A percentile compares a stretch with the other conserved stretches of the same genome.
Evolutionary conservation across 2,888 invertebrate species (phyloP).

Genomic region (Eupithecia subumbrata): DNA sequence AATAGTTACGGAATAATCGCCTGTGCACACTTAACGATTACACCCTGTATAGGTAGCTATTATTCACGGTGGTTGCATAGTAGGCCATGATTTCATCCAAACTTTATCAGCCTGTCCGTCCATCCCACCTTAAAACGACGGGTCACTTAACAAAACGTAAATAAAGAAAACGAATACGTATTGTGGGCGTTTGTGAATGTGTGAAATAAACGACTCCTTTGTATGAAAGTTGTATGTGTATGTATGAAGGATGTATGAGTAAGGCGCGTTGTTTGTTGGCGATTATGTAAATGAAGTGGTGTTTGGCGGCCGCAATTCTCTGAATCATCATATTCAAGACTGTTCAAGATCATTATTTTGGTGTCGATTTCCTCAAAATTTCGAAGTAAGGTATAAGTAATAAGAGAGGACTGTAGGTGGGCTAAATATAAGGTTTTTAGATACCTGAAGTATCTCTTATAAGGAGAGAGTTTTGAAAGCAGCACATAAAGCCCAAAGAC

Average conservation of each 20-base stretch:
- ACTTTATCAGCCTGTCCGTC: neutral
- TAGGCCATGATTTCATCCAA: neutral
- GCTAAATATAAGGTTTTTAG: neutral
- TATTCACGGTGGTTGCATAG: too few relatives aligned
- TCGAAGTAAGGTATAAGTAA: too few relatives aligned
- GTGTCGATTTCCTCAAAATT: constrained; percentile 1
- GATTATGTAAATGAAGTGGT: constrained; percentile 33
- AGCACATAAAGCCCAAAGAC: too few relatives aligned
- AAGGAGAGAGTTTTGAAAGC: too few relatives aligned
- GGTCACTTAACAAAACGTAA: neutral
- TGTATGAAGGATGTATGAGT: constrained; percentile 17
- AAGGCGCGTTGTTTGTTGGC: constrained; percentile 24
- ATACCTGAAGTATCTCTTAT: neutral
- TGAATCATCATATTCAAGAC: constrained; percentile 26
- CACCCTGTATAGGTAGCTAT: too few relatives aligned
- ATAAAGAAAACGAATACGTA: constrained; percentile 1
- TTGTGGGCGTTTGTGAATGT: neutral
- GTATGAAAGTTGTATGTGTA: constrained; percentile 2
- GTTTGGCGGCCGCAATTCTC: constrained; percentile 19
- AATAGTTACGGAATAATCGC: too few relatives aligned
- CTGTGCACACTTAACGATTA: too few relatives aligned
- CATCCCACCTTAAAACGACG: neutral
- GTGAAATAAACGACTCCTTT: neutral
- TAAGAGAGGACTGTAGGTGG: neutral
- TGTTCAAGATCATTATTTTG: neutral